Base-by-base conservation (phyloP, 2,797 vertebrate species). In the Vultur gryphus region DNA sequence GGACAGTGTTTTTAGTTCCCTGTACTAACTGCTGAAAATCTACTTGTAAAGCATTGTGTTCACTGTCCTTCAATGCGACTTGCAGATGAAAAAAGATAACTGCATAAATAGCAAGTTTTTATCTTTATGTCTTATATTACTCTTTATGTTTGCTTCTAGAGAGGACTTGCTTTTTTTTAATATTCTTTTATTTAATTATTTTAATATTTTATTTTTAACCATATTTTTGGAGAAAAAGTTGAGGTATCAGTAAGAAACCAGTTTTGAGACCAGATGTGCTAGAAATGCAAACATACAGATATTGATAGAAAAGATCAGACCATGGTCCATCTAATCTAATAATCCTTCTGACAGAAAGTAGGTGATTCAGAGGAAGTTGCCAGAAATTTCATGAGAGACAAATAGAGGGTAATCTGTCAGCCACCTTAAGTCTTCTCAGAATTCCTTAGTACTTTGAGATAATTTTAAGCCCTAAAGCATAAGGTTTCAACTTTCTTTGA, bases 401-500 rank as follows among this genome's bases (percentile, higher is more conserved):
- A 91, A 71, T 43, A 89, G 49, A 89, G 35, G 12, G 33, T 83
- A 83, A 93, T 93, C 88, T 89, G 24, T 77, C 73, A 87, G 35
- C 43, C 37, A 77, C 88, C 31, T 76, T 87, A 87, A 94, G 20
- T 87, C 71, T 77, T 91, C 66, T 91, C 23, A 85, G 54, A 84
- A 81, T 87, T 92, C n/a, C 65, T 28, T 87, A 71, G 64, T 69
- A 54, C 26, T 91, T 41, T 29, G 39, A 83, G 62, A 67, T 92
- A 93, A 87, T 90, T 73, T 87, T 87, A 95, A 95, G 57, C 66
- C 44, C 26, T 73, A 61, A 91, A 92, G 54, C 61, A 72, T 41
- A 78, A 69, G 18, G 43, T 87, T 87, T 95, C 41, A 76, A n/a
- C 25, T 92, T 92, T 62, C 84, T 96, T 94, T 94, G 92, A 96